phyloP scores from a whole-genome alignment of 2,113 vertebrate genomes.

The Calidris pugnax region DNA sequence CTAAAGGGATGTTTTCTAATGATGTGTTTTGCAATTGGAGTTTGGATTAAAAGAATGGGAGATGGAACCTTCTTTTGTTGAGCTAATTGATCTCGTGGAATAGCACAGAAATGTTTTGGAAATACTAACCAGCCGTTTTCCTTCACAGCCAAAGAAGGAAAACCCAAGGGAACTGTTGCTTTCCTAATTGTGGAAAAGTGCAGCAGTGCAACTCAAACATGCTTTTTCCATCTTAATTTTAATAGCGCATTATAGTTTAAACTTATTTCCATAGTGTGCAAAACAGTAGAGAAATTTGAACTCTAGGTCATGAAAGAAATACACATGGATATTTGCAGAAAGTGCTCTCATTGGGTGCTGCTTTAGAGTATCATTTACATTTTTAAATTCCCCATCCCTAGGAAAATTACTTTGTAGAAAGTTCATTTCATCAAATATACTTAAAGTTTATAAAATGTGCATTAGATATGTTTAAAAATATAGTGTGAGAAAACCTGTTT shows the following conservation, averaged over 20 bases:
- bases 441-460: not conserved
- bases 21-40: not conserved
- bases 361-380: not conserved
- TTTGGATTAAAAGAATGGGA: not conserved
- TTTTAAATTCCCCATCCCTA: not conserved
- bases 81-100: not conserved
- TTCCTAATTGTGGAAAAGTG: conserved; percentile 41
- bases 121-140: not conserved
- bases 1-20: not conserved
- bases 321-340: not conserved
- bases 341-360: not conserved
- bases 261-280: not conserved
- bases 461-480: conserved; percentile 8
- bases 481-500: conserved; percentile 27
- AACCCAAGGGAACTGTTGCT: not conserved
- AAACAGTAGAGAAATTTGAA: conserved; percentile 42
- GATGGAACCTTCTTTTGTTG: not conserved
- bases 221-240: conserved; percentile 27
- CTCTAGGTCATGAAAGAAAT: conserved; percentile 28
- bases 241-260: not conserved
- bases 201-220: not conserved
- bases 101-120: conserved; percentile 6
- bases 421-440: not conserved
- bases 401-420: not conserved
- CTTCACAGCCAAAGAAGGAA: conserved; percentile 28